Percentiles rank a stretch among this genome's conserved stretches.
These are phyloP conservation scores for Paraplagusia blochii DNA, from an alignment of 2,113 vertebrate species.

Conservation along the genomic window DNA sequence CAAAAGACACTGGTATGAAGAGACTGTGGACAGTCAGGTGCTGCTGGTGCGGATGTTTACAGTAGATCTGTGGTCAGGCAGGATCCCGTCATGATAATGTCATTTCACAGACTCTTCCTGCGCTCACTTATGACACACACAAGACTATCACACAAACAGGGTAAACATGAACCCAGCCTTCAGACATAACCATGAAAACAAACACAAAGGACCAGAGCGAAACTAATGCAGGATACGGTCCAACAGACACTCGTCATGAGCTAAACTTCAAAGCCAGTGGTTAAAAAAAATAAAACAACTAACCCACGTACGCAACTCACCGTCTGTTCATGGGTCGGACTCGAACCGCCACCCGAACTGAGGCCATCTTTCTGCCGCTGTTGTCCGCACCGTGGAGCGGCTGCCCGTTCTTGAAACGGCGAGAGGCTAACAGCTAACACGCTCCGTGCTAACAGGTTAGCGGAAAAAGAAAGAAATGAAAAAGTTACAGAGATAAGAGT, in stretches of 20 bases:
- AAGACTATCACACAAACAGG: neutral
- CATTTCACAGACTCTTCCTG: too few species aligned
- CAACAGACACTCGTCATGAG: too few species aligned
- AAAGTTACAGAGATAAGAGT: constrained; percentile 31
- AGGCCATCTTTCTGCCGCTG: constrained; percentile 84
- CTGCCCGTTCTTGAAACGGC: neutral
- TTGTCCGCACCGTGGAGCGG: neutral
- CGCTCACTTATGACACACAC: neutral
- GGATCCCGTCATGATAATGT: too few species aligned
- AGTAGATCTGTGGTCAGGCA: too few species aligned
- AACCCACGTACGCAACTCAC: constrained; percentile 70
- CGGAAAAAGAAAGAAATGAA: constrained; percentile 4
- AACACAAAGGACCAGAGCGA: too few species aligned
- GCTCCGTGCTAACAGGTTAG: constrained; percentile 13
- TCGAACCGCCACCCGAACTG: constrained; percentile 93
- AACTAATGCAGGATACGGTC: too few species aligned
- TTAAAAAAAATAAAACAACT: neutral
- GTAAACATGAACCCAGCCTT: neutral
- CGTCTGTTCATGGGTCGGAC: constrained; percentile 92
- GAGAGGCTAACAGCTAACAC: neutral
- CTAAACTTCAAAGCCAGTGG: too few species aligned
- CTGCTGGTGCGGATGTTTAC: too few species aligned
- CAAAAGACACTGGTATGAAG: too few species aligned
- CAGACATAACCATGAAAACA: too few species aligned
- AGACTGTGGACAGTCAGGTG: too few species aligned